These are phyloP conservation scores for Limnephilus auricula DNA, from an alignment of 2,888 invertebrate genomes.

Conservation along the genomic window DNA sequence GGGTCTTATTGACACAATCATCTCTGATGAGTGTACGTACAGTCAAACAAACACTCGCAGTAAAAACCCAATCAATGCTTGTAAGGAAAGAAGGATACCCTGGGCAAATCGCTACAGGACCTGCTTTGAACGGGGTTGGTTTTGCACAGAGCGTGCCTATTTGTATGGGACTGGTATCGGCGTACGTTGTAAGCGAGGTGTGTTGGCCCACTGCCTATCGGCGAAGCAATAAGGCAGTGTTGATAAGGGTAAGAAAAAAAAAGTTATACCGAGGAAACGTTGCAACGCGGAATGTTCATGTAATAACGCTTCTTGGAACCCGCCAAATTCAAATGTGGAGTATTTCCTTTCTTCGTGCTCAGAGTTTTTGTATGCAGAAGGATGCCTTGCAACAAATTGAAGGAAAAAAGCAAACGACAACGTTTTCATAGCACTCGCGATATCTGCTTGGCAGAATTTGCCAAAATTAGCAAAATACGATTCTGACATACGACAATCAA, in stretches of 20 bases:
- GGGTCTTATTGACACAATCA: conserved; percentile 57
- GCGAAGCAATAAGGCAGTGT: neutral
- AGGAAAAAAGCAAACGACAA: neutral
- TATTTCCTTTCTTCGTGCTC: neutral
- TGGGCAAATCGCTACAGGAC: neutral
- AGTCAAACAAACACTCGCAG: conserved; percentile 51
- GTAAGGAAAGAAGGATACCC: neutral
- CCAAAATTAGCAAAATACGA: too few species aligned
- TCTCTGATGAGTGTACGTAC: conserved; percentile 56
- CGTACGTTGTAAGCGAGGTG: conserved; percentile 20
- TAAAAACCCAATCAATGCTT: conserved; percentile 60
- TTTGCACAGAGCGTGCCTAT: neutral
- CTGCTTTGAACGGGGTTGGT: neutral
- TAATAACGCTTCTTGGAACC: neutral
- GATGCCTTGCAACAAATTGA: neutral
- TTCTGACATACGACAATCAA: too few species aligned
- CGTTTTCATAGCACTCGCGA: neutral
- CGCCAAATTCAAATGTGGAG: neutral
- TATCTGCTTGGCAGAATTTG: neutral
- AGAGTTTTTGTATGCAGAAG: neutral
- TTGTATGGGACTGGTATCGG: neutral
- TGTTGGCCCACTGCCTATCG: conserved; percentile 21
- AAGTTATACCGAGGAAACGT: neutral
- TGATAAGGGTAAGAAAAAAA: neutral
- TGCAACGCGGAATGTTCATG: neutral